phyloP scores from a whole-genome alignment of 2,888 invertebrate genomes.

The Salticus scenicus region DNA sequence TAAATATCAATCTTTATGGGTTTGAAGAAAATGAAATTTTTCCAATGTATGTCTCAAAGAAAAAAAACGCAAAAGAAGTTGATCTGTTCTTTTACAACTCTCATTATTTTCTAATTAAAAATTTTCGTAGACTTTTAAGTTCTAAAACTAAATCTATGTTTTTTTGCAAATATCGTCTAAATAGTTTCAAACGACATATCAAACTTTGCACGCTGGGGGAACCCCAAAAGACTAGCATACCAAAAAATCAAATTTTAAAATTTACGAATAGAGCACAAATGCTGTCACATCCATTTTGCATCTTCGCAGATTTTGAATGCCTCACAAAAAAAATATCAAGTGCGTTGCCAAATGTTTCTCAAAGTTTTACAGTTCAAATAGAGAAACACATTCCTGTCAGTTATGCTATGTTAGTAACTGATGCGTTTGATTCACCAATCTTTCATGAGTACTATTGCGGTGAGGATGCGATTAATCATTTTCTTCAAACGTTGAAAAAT shows the following conservation, averaged over 20 bases:
- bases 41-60: background rate
- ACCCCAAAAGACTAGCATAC: constrained; percentile 2
- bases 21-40: background rate
- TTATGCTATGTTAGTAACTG: constrained; percentile 11
- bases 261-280: constrained; percentile 1
- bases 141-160: background rate
- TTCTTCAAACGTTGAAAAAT: background rate
- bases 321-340: background rate
- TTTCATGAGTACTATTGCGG: constrained; percentile 15
- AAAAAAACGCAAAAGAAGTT: background rate
- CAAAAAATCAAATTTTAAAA: constrained; percentile 4
- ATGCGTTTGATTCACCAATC: constrained; percentile 6
- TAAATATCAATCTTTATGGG: constrained; percentile 13
- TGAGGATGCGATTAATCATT: background rate
- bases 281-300: background rate
- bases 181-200: constrained; percentile 3
- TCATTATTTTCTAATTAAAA: constrained; percentile 27
- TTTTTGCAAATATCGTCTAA: constrained; percentile 11
- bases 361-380: background rate
- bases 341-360: background rate
- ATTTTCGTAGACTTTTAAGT: constrained; percentile 12
- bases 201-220: background rate
- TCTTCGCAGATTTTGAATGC: constrained; percentile 23
- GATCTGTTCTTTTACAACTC: background rate
- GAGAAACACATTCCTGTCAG: constrained; percentile 2